These are phyloP conservation scores for Lophura nycthemera DNA, from an alignment of 2,113 vertebrate genomes.

Conservation along the genomic window DNA sequence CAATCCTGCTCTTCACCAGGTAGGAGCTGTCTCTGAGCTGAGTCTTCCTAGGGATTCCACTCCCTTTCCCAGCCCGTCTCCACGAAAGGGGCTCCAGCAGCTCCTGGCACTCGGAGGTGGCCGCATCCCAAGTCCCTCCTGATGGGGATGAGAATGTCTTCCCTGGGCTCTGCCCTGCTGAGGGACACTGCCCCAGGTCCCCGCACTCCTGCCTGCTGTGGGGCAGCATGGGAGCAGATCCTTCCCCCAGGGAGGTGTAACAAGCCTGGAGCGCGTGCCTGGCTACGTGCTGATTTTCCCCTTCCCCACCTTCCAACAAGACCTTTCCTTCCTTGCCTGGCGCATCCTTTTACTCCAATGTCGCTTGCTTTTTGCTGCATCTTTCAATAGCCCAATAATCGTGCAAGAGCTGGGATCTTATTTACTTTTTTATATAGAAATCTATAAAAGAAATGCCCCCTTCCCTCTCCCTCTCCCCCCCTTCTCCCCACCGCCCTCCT, in stretches of 20 bases:
- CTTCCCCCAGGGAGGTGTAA: constrained; percentile 21
- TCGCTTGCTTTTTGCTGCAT: constrained; percentile 72
- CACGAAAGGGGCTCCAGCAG: constrained; percentile 30
- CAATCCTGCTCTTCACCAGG: constrained; percentile 30
- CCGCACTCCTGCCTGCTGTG: not conserved
- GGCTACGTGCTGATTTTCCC: constrained; percentile 45
- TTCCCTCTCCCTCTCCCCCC: not conserved
- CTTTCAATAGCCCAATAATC: constrained; percentile 62
- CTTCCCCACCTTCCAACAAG: not conserved
- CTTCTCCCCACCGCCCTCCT: not conserved
- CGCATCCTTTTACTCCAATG: constrained; percentile 55
- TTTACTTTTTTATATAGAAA: constrained; percentile 66
- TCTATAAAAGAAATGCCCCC: constrained; percentile 13
- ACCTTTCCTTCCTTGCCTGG: constrained; percentile 63
- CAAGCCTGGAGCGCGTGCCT: constrained; percentile 41
- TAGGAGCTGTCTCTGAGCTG: constrained; percentile 56
- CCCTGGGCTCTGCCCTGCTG: not conserved
- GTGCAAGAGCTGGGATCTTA: constrained; percentile 68
- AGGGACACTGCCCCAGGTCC: not conserved
- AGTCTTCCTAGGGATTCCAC: constrained; percentile 66
- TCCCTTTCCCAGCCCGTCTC: constrained; percentile 48
- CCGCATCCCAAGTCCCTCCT: not conserved
- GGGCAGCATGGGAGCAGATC: not conserved
- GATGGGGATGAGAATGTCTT: not conserved
- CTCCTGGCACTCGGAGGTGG: not conserved